Base-by-base conservation (phyloP, 2,113 vertebrate genomes). In the Crotalus viridis region DNA sequence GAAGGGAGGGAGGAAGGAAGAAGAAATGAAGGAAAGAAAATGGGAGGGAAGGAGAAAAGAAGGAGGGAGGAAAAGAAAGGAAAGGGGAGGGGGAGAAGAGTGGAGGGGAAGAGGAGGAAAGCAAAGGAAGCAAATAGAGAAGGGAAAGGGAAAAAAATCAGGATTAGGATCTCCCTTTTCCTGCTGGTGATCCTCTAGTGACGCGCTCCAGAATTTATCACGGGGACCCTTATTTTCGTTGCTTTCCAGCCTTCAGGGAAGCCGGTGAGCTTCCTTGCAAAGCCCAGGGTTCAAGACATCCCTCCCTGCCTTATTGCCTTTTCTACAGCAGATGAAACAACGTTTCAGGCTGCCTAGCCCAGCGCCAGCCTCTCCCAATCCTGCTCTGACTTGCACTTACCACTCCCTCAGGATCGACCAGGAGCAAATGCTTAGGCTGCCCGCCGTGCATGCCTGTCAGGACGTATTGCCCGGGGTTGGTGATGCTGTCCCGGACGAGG, bases 341-440 rank as follows among this genome's bases (percentile, higher is more conserved):
- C 0, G 1, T 4, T 12, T 56, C 33, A 21, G 69, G 33, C 33
- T 39, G 17, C 33, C 6, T 19, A 8, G 19, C 69, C 19, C 69
- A 39, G 3, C 3, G 0, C 17, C 33, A 39, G 0, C 6, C 7
- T n/a, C 85, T 9, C 87, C 17, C n/a, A 88, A 88, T 4, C 22
- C 10, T 28, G 21, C 85, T 6, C 15, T 48, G 46, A 7, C 26
- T 12, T 26, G 3, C 28, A 21, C 99, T 98, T 97, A 99, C 99
- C 99, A 99, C 99, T 13, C 99, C 99, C 96, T 99, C 99, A 0
- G 99, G 99, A 94, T 99, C 99, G 95, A 99, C 99, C 3, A 99
- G 98, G 93, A 99, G 98, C 89, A 99, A 97, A 95, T 99, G 99
- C 95, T 99, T 99, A 92, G 99, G 98, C 91, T 99, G 98, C 57